These are phyloP conservation scores for Microctonus aethiopoides DNA, from an alignment of 2,888 invertebrate species.

Conservation along the genomic window DNA sequence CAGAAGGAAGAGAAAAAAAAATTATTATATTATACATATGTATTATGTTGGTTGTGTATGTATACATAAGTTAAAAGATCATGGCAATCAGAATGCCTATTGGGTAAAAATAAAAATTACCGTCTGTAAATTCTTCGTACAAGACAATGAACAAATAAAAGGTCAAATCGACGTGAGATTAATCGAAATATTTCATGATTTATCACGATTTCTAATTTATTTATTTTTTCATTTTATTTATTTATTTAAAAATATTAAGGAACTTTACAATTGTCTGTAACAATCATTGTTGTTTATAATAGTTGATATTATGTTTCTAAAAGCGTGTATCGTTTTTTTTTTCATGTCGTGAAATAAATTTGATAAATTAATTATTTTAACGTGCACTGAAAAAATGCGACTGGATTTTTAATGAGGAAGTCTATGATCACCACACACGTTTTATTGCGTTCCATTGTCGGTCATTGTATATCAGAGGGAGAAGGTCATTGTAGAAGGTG, in stretches of 20 bases:
- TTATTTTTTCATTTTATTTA: background rate
- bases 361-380: no score
- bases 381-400: background rate
- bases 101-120: no score
- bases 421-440: background rate
- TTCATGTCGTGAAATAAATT: background rate
- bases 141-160: conserved; percentile 2
- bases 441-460: background rate
- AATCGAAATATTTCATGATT: conserved; percentile 15
- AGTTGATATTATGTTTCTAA: background rate
- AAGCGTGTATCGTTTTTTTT: background rate
- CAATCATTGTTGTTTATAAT: background rate
- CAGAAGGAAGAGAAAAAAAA: background rate
- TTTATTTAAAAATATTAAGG: background rate
- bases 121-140: no score
- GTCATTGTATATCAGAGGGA: background rate
- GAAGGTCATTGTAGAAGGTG: conserved; percentile 19
- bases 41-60: background rate
- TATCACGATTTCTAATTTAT: conserved; percentile 1
- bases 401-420: conserved; percentile 5
- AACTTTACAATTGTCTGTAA: background rate
- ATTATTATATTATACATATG: background rate
- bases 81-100: background rate
- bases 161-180: background rate
- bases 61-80: conserved; percentile 3